phyloP scores from a whole-genome alignment of 2,113 vertebrate genomes.

The Merops nubicus region DNA sequence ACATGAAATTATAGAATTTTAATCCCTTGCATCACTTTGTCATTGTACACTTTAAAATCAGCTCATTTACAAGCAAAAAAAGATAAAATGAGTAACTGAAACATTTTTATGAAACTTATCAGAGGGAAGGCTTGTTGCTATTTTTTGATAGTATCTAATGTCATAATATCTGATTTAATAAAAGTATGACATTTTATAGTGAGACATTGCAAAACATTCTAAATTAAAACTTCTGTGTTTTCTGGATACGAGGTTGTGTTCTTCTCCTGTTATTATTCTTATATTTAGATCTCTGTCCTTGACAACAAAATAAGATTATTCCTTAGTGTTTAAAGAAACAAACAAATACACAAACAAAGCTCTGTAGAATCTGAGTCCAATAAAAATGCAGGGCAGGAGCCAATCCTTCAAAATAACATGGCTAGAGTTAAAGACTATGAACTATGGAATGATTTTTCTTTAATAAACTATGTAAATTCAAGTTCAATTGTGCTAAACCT shows the following conservation, averaged over 20 bases:
- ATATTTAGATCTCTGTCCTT: background rate
- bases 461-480: background rate
- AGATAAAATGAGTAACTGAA: background rate
- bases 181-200: background rate
- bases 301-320: background rate
- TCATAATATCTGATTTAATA: background rate
- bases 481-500: background rate
- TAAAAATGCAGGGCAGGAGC: background rate
- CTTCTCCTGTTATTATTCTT: background rate
- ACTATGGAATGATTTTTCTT: background rate
- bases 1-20: background rate
- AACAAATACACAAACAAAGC: background rate
- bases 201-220: background rate
- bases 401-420: background rate
- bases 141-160: background rate
- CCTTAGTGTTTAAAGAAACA: background rate
- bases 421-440: background rate
- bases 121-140: accelerated
- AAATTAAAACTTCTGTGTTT: background rate
- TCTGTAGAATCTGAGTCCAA: background rate
- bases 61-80: background rate
- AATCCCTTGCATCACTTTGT: background rate
- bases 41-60: background rate
- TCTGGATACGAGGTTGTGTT: background rate
- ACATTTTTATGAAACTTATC: background rate